Evolutionary conservation across 2,797 vertebrate genomes (phyloP).

Genomic region (Periophthalmus magnuspinnatus): DNA sequence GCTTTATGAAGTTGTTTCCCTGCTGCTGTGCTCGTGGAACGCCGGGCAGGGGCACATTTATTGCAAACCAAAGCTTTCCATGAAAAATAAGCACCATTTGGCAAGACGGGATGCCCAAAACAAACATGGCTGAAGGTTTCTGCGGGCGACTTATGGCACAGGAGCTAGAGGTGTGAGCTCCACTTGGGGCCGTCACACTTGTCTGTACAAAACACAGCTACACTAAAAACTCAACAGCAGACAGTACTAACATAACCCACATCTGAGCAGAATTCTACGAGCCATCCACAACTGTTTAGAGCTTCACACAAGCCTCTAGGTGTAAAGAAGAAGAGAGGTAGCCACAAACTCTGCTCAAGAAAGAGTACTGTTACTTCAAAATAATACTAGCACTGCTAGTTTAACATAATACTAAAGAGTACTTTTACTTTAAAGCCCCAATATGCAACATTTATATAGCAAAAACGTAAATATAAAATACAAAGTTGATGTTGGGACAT

Average conservation of each 20-base stretch:
- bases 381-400: too few species aligned
- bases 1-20: slow-evolving; percentile 75
- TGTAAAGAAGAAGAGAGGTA: too few species aligned
- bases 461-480: too few species aligned
- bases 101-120: slow-evolving; percentile 43
- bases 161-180: background rate
- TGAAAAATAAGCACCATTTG: slow-evolving; percentile 46
- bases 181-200: background rate
- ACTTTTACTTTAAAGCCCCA: too few species aligned
- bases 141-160: slow-evolving; percentile 4
- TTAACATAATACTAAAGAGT: too few species aligned
- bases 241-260: background rate
- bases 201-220: background rate
- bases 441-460: too few species aligned
- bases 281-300: background rate
- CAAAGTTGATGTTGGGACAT: too few species aligned
- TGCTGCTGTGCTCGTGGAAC: slow-evolving; percentile 67
- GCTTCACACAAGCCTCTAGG: too few species aligned
- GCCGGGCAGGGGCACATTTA: slow-evolving; percentile 67
- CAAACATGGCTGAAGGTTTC: slow-evolving; percentile 35
- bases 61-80: slow-evolving; percentile 39
- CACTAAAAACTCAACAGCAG: background rate
- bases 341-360: too few species aligned
- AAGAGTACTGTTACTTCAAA: too few species aligned
- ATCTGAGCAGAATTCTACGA: background rate